phyloP scores from a whole-genome alignment of 2,797 vertebrate genomes.

The Liasis olivaceus region DNA sequence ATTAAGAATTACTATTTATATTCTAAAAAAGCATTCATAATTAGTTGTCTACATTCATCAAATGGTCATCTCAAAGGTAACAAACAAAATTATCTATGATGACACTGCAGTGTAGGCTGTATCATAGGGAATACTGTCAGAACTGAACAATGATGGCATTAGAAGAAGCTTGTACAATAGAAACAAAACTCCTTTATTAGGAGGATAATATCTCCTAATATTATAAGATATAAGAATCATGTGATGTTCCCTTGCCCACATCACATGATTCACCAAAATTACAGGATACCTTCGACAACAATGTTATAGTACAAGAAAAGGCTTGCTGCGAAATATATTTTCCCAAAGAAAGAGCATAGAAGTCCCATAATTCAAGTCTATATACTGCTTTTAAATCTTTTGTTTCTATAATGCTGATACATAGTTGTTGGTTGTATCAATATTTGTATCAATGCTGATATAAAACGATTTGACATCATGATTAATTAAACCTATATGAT shows the following conservation, averaged over 20 bases:
- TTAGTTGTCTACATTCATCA: not conserved
- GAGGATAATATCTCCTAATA: not conserved
- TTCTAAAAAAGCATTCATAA: not conserved
- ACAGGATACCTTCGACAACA: not conserved
- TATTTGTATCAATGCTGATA: not conserved
- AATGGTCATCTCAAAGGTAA: not conserved
- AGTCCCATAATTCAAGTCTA: not conserved
- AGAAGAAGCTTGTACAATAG: not conserved
- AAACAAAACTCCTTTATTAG: not conserved
- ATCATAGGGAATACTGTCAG: not conserved
- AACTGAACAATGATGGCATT: not conserved
- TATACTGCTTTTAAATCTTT: not conserved
- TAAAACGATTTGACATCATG: not conserved
- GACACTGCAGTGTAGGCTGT: not conserved
- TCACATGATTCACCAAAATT: not conserved
- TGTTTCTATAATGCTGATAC: not conserved
- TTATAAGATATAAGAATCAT: too few relatives aligned
- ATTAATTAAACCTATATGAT: not conserved
- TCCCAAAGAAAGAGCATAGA: not conserved
- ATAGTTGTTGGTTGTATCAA: not conserved
- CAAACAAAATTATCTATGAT: not conserved
- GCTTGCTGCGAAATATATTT: not conserved
- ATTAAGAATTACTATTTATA: not conserved
- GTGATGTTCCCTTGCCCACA: not conserved
- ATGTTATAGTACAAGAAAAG: not conserved